Evolutionary conservation across 2,113 vertebrate genomes (phyloP).

Genomic region (Caloenas nicobarica): DNA sequence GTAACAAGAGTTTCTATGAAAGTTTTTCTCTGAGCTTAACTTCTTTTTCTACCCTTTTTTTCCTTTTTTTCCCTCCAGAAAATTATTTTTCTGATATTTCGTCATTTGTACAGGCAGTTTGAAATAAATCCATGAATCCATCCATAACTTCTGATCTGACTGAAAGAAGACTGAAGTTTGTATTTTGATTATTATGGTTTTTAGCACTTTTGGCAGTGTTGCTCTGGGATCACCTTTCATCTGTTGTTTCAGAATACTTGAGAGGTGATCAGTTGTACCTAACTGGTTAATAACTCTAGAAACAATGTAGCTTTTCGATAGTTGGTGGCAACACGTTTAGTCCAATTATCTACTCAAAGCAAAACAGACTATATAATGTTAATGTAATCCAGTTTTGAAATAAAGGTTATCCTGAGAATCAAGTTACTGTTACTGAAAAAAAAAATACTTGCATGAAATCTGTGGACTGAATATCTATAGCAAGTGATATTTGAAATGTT

Average conservation of each 20-base stretch:
- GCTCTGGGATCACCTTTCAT: not conserved
- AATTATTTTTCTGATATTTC: not conserved
- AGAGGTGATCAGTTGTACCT: not conserved
- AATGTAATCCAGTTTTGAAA: not conserved
- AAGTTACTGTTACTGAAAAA: not conserved
- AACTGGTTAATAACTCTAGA: not conserved
- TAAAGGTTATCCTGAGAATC: not conserved
- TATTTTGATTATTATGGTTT: not conserved
- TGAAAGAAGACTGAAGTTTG: not conserved
- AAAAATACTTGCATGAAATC: not conserved
- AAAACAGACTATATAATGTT: not conserved
- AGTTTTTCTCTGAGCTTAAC: not conserved
- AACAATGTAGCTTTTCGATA: not conserved
- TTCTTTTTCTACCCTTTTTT: not conserved
- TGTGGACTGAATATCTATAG: not conserved
- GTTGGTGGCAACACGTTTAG: not conserved
- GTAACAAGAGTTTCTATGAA: not conserved
- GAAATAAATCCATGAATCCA: not conserved
- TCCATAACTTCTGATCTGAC: not conserved
- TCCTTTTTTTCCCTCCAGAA: not conserved
- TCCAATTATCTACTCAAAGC: not conserved
- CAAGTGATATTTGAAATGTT: not conserved
- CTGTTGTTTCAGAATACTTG: not conserved
- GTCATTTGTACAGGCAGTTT: not conserved
- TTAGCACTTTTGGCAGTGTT: not conserved